Percentiles rank a stretch among this genome's conserved stretches.
Conservation (phyloP, 2,113 vertebrate species). For the Rattus norvegicus region GRCr8 NC_086026.1:74203001-74203500, state of each 20-base stretch:
- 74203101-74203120: not conserved
- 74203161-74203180: not conserved
- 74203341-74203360: not conserved
- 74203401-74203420: no score
- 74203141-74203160: not conserved
- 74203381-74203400: conserved; percentile 48
- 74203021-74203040: not conserved
- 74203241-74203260: not conserved
- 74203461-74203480: no score
- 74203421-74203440: no score
- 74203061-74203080: not conserved
- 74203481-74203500: conserved; percentile 46
- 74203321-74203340: not conserved
- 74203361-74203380: not conserved
- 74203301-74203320: not conserved
- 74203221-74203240: not conserved
- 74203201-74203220: not conserved
- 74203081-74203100: not conserved
- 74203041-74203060: not conserved
- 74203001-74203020: not conserved
- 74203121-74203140: not conserved
- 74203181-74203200: not conserved
- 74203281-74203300: not conserved
- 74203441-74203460: no score
- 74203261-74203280: not conserved